A percentile compares a stretch with the other conserved stretches of the same genome.
phyloP scores from a whole-genome alignment of 2,113 vertebrate species.

The Arvicanthis niloticus region DNA sequence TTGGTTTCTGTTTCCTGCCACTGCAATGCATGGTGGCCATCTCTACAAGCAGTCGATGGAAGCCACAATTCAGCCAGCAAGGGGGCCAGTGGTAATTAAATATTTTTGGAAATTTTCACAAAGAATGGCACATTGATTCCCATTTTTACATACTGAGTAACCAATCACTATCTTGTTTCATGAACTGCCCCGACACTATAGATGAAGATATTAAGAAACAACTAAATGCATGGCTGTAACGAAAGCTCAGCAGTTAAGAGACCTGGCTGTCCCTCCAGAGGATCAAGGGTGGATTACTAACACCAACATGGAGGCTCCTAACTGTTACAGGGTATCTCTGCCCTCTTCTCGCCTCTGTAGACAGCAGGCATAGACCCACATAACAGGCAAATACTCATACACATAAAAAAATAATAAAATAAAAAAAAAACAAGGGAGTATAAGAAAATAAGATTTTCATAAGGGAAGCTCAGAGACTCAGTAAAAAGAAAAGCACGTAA shows the following conservation, averaged over 20 bases:
- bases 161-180: slow-evolving; percentile 90
- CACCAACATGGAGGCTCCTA: background rate
- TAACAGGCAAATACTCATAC: background rate
- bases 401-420: background rate
- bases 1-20: background rate
- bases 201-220: slow-evolving; percentile 95
- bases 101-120: slow-evolving; percentile 90
- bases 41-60: background rate
- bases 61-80: slow-evolving; percentile 78
- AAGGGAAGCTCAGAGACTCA: slow-evolving; percentile 81
- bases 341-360: background rate
- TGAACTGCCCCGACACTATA: slow-evolving; percentile 92
- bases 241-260: background rate
- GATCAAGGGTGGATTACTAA: background rate
- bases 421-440: slow-evolving; percentile 85
- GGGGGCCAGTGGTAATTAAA: slow-evolving; percentile 90
- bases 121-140: slow-evolving; percentile 88
- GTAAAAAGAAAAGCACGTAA: slow-evolving; percentile 91
- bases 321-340: background rate
- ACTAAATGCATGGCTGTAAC: slow-evolving; percentile 59
- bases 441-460: slow-evolving; percentile 90
- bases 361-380: background rate
- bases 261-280: background rate
- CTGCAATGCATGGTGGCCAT: background rate
- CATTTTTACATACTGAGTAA: slow-evolving; percentile 87